A percentile compares a stretch with the other conserved stretches of the same genome.
Conservation (phyloP, 2,888 invertebrate genomes). For the Stratiomys singularior region DNA sequence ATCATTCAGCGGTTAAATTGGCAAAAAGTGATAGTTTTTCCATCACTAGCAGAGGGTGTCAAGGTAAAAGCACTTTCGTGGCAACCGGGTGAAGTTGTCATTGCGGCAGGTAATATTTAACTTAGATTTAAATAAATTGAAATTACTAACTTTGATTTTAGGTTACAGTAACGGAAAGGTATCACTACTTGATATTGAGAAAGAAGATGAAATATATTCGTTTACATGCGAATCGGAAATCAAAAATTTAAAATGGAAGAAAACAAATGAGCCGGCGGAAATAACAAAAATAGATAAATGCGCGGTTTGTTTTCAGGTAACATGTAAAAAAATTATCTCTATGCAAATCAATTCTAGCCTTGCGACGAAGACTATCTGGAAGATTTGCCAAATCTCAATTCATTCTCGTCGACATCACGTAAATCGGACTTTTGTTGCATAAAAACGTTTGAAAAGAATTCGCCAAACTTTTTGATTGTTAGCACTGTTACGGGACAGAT, state of each 20-base stretch:
- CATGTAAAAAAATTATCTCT: not conserved
- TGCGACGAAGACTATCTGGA: constrained; percentile 70
- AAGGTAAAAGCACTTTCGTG: constrained; percentile 84
- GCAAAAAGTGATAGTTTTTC: constrained; percentile 91
- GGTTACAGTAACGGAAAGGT: constrained; percentile 79
- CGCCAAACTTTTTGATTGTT: constrained; percentile 80
- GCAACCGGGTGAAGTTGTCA: constrained; percentile 94
- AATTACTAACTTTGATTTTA: constrained; percentile 56
- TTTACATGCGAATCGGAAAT: constrained; percentile 72
- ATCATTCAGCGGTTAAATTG: constrained; percentile 89
- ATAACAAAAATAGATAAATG: not conserved
- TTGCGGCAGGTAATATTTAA: constrained; percentile 67
- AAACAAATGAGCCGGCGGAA: constrained; percentile 51
- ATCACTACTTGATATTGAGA: constrained; percentile 84
- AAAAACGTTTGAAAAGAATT: constrained; percentile 69
- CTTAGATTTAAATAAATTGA: not conserved
- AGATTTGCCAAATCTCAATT: constrained; percentile 69
- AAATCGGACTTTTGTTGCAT: constrained; percentile 67
- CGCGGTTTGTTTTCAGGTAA: not conserved
- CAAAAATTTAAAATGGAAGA: constrained; percentile 80
- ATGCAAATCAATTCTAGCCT: constrained; percentile 61
- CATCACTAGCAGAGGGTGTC: constrained; percentile 79
- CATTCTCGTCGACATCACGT: constrained; percentile 68
- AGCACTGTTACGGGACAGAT: constrained; percentile 80
- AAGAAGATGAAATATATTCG: constrained; percentile 80